Conservation (phyloP, 2,797 vertebrate species). For the Acanthornis magna region DNA sequence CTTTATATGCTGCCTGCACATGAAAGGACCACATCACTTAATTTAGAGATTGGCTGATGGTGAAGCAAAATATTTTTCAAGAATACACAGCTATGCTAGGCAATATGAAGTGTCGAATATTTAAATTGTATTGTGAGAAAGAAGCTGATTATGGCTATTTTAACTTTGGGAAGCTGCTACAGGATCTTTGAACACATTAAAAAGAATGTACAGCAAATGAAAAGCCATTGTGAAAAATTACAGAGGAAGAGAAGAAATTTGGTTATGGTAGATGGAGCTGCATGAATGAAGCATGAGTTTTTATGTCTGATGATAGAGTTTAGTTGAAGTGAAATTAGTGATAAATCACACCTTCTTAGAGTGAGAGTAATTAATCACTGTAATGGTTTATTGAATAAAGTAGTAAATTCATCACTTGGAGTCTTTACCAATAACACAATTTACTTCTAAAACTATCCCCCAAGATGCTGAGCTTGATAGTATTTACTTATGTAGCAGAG, state of each 20-base stretch:
- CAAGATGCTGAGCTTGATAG: not conserved
- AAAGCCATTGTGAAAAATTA: not conserved
- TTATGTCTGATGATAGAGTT: not conserved
- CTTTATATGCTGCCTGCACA: not conserved
- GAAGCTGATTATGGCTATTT: not conserved
- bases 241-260: not conserved
- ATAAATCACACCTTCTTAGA: conserved; percentile 18
- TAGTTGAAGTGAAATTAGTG: not conserved
- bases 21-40: not conserved
- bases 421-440: not conserved
- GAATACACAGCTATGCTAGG: not conserved
- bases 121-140: not conserved
- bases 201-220: not conserved
- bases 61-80: not conserved
- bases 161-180: not conserved
- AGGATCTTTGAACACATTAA: not conserved
- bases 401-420: conserved; percentile 23
- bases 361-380: conserved; percentile 19
- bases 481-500: not conserved
- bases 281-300: not conserved
- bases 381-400: conserved; percentile 27
- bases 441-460: not conserved
- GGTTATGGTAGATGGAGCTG: not conserved
- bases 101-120: not conserved
- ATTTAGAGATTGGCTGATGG: not conserved